phyloP scores from a whole-genome alignment of 2,797 vertebrate genomes.

The Hylomyscus alleni region DNA sequence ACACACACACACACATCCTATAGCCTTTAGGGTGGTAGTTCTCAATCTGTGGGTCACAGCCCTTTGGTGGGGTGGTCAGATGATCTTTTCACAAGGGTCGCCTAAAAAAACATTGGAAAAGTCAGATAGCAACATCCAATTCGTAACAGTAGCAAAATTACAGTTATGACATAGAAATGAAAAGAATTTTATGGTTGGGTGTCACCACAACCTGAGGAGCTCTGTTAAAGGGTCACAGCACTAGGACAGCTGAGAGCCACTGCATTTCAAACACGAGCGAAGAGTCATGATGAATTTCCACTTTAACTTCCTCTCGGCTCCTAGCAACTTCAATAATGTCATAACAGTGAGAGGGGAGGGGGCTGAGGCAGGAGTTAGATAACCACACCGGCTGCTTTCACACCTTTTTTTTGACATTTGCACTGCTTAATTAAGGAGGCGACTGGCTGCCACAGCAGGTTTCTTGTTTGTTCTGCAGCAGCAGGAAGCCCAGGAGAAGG shows the following conservation, averaged over 20 bases:
- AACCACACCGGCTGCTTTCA: not conserved
- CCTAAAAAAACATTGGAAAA: not conserved
- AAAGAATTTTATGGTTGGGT: not conserved
- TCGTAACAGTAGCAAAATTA: not conserved
- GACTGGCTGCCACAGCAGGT: not conserved
- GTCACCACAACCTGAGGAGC: not conserved
- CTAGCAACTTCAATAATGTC: not conserved
- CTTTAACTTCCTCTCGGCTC: not conserved
- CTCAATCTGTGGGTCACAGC: not conserved
- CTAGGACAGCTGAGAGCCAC: not conserved
- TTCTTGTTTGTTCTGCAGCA: slow-evolving; percentile 31
- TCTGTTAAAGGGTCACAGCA: not conserved
- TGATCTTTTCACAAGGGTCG: not conserved
- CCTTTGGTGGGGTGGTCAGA: not conserved
- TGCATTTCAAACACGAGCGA: fast-evolving
- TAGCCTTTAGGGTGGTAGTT: not conserved
- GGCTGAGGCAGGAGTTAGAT: not conserved
- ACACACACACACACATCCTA: fast-evolving
- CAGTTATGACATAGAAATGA: not conserved
- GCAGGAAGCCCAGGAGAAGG: slow-evolving; percentile 7
- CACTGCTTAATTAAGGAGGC: slow-evolving; percentile 26
- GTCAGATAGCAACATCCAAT: not conserved
- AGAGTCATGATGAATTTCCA: not conserved
- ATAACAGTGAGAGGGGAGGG: not conserved
- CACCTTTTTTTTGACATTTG: slow-evolving; percentile 39